Base-by-base conservation (phyloP, 2,113 vertebrate species). In the Phrynocephalus versicolor region DNA sequence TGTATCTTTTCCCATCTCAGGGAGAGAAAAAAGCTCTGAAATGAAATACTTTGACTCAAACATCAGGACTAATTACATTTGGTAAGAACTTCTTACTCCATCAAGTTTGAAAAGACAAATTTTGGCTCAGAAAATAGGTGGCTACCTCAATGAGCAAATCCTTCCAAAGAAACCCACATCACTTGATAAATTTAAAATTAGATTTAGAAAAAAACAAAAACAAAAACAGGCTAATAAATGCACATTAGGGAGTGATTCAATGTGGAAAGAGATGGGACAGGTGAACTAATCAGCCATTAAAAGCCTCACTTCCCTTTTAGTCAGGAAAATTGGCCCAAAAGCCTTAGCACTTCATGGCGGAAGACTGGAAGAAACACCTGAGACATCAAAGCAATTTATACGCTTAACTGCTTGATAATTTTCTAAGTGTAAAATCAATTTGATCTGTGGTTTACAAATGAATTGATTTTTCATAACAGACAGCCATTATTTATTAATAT, bases 371-470 rank as follows among this genome's bases (percentile, higher is more conserved):
- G 83, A 93, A 91, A 35, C 55, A 85, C 84, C 81, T 37, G n/a
- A 89, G 45, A 84, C n/a, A 87, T 55, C 35, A 85, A 85, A 90
- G 73, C 82, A 92, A 91, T 72, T 91, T 85, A 89, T 21, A 85
- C 21, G 89, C 64, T 91, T 94, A 87, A 92, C 88, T 90, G 14
- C 45, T 74, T 79, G 82, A 82, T 83, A 85, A 30, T 10, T 1
- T 82, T 39, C 78, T 88, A 88, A 92, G 82, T 23, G 84, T 41
- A 92, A 92, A 92, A 92, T 94, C 91, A 89, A 93, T 93, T 62
- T 70, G 85, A 93, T 89, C 88, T 84, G 76, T 87, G 91, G 91
- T 84, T 89, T 82, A 88, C 85, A 5, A 78, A 92, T 89, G 90
- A 94, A 93, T 91, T 88, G 92, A 94, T 93, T 90, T 81, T 85